Evolutionary conservation across 2,797 vertebrate genomes (phyloP), one percentile per base, ranked within the genome.

Genomic region (Champsocephalus esox): DNA sequence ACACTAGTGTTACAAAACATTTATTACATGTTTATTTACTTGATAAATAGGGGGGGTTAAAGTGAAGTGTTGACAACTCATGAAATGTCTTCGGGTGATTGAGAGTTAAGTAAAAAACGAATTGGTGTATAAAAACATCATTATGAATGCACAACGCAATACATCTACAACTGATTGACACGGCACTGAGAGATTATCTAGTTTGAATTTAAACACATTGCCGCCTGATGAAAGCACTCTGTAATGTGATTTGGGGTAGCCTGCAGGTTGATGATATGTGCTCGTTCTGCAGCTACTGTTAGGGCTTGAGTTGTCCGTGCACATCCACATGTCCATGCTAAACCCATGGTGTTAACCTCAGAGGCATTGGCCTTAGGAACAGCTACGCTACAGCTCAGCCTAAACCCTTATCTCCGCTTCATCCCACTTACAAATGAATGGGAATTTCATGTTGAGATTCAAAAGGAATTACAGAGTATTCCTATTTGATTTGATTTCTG

Each of bases 381-480:
- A 66, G 44, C 77, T 70, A 65, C 0, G 34, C 77, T 13, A 43
- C 32, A 9, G 80, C 82, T 83, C 73, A 82, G 76, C 73, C 58
- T 79, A 75, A 88, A 77, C 79, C 52, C 49, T 83, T 44, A 66
- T 73, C 77, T 80, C 52, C 0, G 77, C 81, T 79, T 82, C 76
- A 89, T 80, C 76, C 79, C 78, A 72, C 79, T 87, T 69, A 83
- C 70, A 82, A 79, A 89, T 74, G 68, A 89, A 87, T 83, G 75
- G 77, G 75, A 88, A 87, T 87, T 67, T 87, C 67, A 80, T 88
- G 73, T 79, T n/a, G 54, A 66, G 66, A 85, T 73, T 84, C 70
- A 85, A 70, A 87, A 70, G 76, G 81, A 87, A 87, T 87, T 84
- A 84, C 58, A 28, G 24, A 28, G 24, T 61, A 83, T 83, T 82